Conservation (phyloP, 2,888 invertebrate genomes). For the Xanthia togata region DNA sequence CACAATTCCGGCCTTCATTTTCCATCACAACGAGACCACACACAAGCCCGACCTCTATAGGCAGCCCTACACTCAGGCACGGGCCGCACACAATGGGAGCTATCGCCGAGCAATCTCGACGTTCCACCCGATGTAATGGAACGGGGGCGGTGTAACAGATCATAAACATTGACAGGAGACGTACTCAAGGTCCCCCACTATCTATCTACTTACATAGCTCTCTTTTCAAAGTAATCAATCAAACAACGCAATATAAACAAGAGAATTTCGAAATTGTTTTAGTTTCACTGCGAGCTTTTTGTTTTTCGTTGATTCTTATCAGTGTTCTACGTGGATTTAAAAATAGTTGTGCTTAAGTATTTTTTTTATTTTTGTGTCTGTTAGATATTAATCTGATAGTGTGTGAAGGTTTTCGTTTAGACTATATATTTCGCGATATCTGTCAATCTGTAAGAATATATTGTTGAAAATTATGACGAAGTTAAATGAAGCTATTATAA, state of each 20-base stretch:
- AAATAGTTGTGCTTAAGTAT: constrained; percentile 29
- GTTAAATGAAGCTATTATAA: background rate
- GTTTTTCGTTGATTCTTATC: constrained; percentile 58
- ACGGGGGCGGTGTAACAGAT: constrained; percentile 71
- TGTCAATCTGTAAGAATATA: background rate
- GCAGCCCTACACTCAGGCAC: constrained; percentile 68
- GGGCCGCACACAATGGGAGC: constrained; percentile 77
- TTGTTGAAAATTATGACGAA: background rate
- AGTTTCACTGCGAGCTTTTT: constrained; percentile 49
- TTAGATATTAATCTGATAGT: constrained; percentile 40
- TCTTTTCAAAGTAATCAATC: constrained; percentile 63
- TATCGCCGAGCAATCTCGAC: constrained; percentile 77
- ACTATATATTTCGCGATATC: constrained; percentile 21
- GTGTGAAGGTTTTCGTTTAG: constrained; percentile 38
- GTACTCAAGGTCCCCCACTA: constrained; percentile 63
- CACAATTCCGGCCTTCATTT: background rate
- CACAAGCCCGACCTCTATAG: constrained; percentile 19
- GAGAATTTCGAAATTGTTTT: constrained; percentile 59
- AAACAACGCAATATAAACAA: constrained; percentile 55
- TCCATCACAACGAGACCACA: constrained; percentile 45
- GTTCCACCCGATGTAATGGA: constrained; percentile 74
- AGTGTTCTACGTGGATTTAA: constrained; percentile 38
- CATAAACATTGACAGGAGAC: constrained; percentile 73
- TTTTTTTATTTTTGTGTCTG: constrained; percentile 22
- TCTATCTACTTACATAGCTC: constrained; percentile 32